Evolutionary conservation across 64 coral and sea anemone species (phyloP).

Genomic region (Trachythela sp.): DNA sequence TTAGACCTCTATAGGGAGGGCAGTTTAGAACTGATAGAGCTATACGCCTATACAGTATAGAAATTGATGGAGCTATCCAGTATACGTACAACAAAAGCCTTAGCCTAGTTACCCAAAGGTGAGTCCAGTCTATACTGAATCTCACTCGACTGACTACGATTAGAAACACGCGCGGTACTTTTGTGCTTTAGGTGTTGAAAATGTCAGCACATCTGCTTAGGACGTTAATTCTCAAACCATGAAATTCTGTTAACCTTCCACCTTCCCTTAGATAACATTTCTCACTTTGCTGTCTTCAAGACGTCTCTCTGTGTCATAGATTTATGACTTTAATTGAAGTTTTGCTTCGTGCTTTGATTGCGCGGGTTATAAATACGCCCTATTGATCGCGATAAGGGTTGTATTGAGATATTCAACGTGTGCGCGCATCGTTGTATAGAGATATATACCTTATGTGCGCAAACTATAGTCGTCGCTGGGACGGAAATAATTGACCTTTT

Average conservation of each 20-base stretch:
- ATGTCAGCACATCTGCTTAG: background rate
- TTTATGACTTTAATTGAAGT: background rate
- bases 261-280: background rate
- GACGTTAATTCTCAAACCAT: background rate
- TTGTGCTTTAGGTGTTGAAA: background rate
- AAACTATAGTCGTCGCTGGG: background rate
- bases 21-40: too few relatives aligned
- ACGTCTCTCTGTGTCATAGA: background rate
- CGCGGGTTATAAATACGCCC: background rate
- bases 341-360: background rate
- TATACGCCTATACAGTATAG: too few relatives aligned
- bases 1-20: too few relatives aligned
- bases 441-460: too few relatives aligned
- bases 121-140: too few relatives aligned
- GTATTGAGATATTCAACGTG: too few relatives aligned
- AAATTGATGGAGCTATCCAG: too few relatives aligned
- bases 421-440: too few relatives aligned
- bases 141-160: background rate
- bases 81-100: too few relatives aligned
- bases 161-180: background rate
- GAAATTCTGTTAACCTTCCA: background rate
- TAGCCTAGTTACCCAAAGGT: too few relatives aligned
- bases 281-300: background rate
- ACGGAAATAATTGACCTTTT: background rate
- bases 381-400: background rate